phyloP scores from a whole-genome alignment of 2,113 vertebrate species.

The Anhinga anhinga region DNA sequence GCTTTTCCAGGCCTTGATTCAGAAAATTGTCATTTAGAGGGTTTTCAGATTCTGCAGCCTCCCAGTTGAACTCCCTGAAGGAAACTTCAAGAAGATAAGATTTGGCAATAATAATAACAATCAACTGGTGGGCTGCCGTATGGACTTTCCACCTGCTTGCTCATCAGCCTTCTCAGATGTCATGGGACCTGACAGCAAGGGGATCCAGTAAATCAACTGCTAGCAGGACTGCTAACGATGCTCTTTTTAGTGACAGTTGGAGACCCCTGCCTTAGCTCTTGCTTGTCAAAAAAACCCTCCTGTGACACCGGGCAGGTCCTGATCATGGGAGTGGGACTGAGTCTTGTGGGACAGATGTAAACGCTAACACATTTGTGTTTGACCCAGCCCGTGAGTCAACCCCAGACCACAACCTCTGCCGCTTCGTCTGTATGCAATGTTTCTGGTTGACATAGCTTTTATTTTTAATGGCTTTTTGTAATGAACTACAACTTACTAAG shows the following conservation, averaged over 20 bases:
- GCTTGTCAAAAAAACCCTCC: neutral
- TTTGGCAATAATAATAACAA: neutral
- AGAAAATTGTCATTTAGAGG: neutral
- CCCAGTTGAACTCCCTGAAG: neutral
- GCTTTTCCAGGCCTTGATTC: constrained; percentile 21
- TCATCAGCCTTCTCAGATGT: neutral
- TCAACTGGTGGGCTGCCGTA: neutral
- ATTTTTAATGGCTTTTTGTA: neutral
- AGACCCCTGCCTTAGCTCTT: neutral
- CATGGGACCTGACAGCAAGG: neutral
- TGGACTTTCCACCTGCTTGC: neutral
- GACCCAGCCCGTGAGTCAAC: neutral
- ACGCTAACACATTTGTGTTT: neutral
- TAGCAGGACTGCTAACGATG: neutral
- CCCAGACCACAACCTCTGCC: neutral
- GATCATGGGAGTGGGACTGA: neutral
- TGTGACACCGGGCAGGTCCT: neutral
- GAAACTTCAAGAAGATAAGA: neutral
- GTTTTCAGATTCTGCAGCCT: neutral
- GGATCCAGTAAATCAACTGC: neutral
- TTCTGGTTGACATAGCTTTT: neutral
- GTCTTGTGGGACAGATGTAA: neutral
- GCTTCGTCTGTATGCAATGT: neutral
- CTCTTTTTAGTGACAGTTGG: neutral
- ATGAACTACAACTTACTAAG: neutral